Base-by-base conservation (phyloP, 2,797 vertebrate species). In the Heliangelus exortis region DNA sequence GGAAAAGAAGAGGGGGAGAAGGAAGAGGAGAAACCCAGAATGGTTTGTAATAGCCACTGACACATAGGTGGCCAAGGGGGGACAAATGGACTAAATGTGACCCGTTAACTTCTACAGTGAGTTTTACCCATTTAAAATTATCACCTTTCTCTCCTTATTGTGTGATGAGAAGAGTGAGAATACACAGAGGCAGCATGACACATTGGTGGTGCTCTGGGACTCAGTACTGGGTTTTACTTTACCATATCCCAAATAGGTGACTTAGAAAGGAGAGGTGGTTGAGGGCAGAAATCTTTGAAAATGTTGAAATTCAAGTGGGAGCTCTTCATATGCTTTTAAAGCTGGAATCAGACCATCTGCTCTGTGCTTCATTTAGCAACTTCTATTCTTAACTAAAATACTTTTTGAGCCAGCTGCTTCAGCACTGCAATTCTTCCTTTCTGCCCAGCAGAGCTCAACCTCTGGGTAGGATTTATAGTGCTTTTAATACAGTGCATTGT, bases 381-480 rank as follows among this genome's bases (percentile, higher is more conserved):
- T 92, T 90, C 90, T 91, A 74, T 90, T 96, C 91, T 95, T 95
- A 93, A 96, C 90, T 91, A 90, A 84, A 94, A 86, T 57, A 91
- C 50, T 92, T 92, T 67, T 68, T 82, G 39, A 96, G 77, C 87
- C 92, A 95, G 94, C 74, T 95, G 80, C 93, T 87, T 84, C 61
- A 77, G 71, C 77, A 51, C 68, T 62, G 84, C 89, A 80, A 43
- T 84, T 92, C 41, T 63, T 92, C 63, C 89, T 86, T 87, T 87
- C 87, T 90, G 87, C 65, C 83, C 80, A 95, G 80, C 47, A 89
- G 50, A 90, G 43, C 57, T 87, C 85, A 89, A 45, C 74, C 92
- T 88, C 93, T 73, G 69, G 91, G 85, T 79, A 91, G 23, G 29
- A 69, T 50, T 57, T 45, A 79, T 6, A n/a, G 79, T 86, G 43